Percentiles rank a stretch among this genome's conserved stretches.
These are phyloP conservation scores for Drosophila eugracilis DNA, from an alignment of 1,140 invertebrate genomes.

Conservation along the genomic window DNA sequence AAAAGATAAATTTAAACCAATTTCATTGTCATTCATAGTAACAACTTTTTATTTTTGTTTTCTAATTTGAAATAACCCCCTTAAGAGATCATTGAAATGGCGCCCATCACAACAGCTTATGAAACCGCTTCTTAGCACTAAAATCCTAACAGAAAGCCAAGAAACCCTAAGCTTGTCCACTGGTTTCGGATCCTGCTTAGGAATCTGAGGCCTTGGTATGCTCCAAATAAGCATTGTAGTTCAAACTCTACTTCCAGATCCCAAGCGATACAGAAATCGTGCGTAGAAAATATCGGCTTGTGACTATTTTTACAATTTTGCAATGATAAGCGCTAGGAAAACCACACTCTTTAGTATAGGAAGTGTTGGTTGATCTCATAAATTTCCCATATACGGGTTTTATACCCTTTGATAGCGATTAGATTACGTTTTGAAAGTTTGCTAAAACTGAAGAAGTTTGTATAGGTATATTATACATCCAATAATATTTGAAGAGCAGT, in stretches of 20 bases:
- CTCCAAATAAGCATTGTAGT: not conserved
- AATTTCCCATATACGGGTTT: not conserved
- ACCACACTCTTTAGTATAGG: not conserved
- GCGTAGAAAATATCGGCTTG: not conserved
- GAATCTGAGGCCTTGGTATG: conserved; percentile 13
- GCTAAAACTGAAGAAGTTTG: no score
- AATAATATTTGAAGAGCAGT: no score
- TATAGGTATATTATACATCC: no score
- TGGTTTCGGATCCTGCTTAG: conserved; percentile 13
- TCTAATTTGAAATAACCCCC: no score
- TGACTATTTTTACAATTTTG: not conserved
- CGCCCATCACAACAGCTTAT: not conserved
- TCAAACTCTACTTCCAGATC: not conserved
- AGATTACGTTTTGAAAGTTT: conserved; percentile 20
- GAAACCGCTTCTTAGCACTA: not conserved
- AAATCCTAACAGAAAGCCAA: conserved; percentile 16
- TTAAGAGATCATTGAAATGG: no score
- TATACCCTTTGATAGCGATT: conserved; percentile 13
- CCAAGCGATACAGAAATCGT: not conserved
- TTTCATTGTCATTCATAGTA: no score
- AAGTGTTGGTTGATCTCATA: not conserved
- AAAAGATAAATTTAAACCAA: no score
- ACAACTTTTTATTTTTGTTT: no score
- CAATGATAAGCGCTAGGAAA: not conserved
- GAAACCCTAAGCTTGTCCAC: not conserved